Evolutionary conservation across 2,888 invertebrate genomes (phyloP).

Genomic region (Leucozona laternaria): DNA sequence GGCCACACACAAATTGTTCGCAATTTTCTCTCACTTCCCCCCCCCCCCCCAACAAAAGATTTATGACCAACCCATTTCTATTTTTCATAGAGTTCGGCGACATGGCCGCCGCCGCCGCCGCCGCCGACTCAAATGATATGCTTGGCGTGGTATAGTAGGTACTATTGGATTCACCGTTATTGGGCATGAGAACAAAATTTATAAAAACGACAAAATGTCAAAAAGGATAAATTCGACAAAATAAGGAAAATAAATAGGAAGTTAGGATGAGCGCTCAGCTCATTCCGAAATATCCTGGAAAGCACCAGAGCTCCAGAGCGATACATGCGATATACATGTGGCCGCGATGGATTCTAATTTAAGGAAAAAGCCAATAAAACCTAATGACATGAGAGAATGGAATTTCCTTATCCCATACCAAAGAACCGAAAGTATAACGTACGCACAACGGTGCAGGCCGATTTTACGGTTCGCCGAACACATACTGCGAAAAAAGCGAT

Average conservation of each 20-base stretch:
- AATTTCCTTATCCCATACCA: constrained; percentile 61
- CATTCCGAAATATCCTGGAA: constrained; percentile 62
- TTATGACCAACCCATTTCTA: constrained; percentile 75
- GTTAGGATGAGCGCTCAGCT: constrained; percentile 63
- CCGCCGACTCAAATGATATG: constrained; percentile 20
- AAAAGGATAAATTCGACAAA: constrained; percentile 61
- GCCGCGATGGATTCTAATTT: constrained; percentile 77
- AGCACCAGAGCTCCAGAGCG: constrained; percentile 29
- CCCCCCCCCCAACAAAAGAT: constrained; percentile 61
- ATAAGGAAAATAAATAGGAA: constrained; percentile 75
- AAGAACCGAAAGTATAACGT: constrained; percentile 18
- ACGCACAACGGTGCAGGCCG: constrained; percentile 75
- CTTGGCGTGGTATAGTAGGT: neutral
- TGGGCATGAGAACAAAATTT: constrained; percentile 38
- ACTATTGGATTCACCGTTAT: constrained; percentile 49
- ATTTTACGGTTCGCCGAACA: constrained; percentile 72
- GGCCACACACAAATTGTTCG: constrained; percentile 75
- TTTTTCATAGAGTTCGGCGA: constrained; percentile 67
- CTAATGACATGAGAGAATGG: constrained; percentile 82
- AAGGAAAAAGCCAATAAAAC: constrained; percentile 83
- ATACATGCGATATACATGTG: constrained; percentile 75
- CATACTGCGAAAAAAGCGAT: constrained; percentile 59
- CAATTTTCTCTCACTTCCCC: constrained; percentile 40
- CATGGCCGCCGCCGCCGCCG: constrained; percentile 22
- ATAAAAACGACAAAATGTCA: constrained; percentile 74